Evolutionary conservation across 2,797 vertebrate species (phyloP).

Genomic region (Sciurus vulgaris): DNA sequence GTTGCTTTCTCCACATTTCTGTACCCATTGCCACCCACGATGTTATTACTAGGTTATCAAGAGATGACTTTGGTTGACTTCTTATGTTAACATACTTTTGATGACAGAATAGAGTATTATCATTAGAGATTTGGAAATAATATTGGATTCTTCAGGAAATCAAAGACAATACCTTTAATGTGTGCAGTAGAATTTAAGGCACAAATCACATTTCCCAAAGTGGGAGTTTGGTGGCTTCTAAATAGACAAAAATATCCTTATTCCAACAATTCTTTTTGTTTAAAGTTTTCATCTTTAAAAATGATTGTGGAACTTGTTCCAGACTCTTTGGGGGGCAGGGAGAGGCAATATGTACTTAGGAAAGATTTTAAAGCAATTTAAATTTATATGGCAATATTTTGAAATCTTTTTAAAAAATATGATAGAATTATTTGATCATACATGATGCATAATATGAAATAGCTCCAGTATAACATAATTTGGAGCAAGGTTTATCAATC

Average conservation of each 20-base stretch:
- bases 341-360: not conserved
- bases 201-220: not conserved
- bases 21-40: not conserved
- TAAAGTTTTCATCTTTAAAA: not conserved
- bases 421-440: not conserved
- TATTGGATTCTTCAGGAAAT: not conserved
- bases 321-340: too few species aligned
- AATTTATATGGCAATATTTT: slow-evolving; percentile 5
- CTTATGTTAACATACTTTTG: not conserved
- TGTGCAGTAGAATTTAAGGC: not conserved
- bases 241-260: not conserved
- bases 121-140: slow-evolving; percentile 8
- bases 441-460: not conserved
- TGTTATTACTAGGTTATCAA: not conserved
- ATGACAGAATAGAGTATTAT: not conserved
- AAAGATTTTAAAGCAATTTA: slow-evolving; percentile 28
- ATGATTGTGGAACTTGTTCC: not conserved
- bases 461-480: not conserved
- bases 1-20: not conserved
- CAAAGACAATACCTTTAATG: not conserved
- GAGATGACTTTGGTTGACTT: not conserved
- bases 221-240: not conserved
- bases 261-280: slow-evolving; percentile 12
- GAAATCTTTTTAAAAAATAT: not conserved
- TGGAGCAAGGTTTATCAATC: slow-evolving; percentile 6